A percentile compares a stretch with the other conserved stretches of the same genome.
Evolutionary conservation across 2,113 vertebrate genomes (phyloP).

Genomic region (Balaenoptera acutorostrata): DNA sequence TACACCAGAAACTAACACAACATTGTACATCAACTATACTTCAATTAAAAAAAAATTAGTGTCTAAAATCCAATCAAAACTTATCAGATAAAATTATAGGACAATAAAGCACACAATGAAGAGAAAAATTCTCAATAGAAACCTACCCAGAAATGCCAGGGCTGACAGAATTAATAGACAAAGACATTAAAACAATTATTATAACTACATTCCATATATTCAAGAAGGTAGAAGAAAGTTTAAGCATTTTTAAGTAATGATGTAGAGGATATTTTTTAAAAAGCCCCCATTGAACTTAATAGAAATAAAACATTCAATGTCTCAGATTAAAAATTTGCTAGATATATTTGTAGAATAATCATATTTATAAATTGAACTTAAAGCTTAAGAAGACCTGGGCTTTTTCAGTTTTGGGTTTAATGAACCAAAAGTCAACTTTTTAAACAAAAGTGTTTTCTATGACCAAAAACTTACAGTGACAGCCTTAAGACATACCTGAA

Average conservation of each 20-base stretch:
- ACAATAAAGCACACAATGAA: neutral
- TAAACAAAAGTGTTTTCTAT: slow-evolving; percentile 16
- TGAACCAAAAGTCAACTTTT: neutral
- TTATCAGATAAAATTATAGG: neutral
- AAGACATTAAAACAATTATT: neutral
- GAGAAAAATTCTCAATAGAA: neutral
- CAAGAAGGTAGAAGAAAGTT: neutral
- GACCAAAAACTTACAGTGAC: neutral
- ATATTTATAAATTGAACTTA: neutral
- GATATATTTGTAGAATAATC: neutral
- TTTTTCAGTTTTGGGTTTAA: neutral
- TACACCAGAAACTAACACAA: neutral
- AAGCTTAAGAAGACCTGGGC: neutral
- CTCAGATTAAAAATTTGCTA: neutral
- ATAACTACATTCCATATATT: neutral
- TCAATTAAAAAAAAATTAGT: neutral
- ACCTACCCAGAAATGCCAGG: neutral
- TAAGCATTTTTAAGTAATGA: neutral
- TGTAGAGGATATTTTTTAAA: neutral
- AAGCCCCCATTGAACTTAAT: neutral
- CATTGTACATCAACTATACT: neutral
- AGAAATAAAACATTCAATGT: neutral
- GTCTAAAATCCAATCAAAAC: neutral
- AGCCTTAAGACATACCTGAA: neutral
- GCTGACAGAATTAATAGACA: neutral